Conservation (phyloP, 2,113 vertebrate species). For the Tympanuchus pallidicinctus region DNA sequence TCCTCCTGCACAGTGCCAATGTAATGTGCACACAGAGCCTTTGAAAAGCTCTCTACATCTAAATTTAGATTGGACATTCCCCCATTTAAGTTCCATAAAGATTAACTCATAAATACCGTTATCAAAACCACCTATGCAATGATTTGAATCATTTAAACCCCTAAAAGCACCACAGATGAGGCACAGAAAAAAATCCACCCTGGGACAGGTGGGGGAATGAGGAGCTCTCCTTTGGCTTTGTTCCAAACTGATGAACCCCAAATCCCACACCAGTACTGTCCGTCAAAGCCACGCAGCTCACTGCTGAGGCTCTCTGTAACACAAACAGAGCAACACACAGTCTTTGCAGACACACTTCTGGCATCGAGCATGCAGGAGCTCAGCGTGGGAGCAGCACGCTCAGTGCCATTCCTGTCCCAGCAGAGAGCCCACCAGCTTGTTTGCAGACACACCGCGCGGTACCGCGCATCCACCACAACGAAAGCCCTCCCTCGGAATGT, state of each 20-base stretch:
- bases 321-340: background rate
- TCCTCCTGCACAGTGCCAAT: background rate
- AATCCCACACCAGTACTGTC: background rate
- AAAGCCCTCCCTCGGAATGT: too few relatives aligned
- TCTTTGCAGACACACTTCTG: background rate
- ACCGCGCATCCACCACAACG: too few relatives aligned
- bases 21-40: background rate
- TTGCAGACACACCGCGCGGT: too few relatives aligned
- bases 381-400: too few relatives aligned
- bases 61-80: background rate
- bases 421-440: too few relatives aligned
- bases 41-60: background rate
- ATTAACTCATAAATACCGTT: background rate
- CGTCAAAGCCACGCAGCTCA: background rate
- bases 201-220: too few relatives aligned
- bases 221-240: background rate
- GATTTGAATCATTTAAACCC: accelerated
- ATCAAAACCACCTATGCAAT: background rate
- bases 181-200: background rate
- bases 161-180: background rate
- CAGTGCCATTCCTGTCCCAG: too few relatives aligned
- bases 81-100: background rate
- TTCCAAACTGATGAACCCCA: background rate
- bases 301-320: background rate
- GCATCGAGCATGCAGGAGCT: too few relatives aligned